phyloP scores from a whole-genome alignment of 2,797 vertebrate genomes.

The Huso huso region DNA sequence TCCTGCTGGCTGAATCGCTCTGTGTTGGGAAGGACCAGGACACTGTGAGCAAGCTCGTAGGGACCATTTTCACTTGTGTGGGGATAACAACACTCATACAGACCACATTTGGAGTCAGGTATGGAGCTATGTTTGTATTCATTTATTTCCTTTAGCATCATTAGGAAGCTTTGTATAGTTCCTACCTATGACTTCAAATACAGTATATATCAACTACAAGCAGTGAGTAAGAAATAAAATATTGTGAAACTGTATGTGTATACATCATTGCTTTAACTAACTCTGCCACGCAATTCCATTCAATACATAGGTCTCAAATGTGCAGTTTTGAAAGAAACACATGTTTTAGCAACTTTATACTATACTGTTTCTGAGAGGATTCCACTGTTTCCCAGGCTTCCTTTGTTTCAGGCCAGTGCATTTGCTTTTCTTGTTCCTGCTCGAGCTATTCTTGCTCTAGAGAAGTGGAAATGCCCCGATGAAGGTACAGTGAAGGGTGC shows the following conservation, averaged over 20 bases:
- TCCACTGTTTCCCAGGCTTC: constrained; percentile 58
- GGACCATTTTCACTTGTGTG: constrained; percentile 92
- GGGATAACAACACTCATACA: constrained; percentile 92
- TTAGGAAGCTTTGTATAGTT: background rate
- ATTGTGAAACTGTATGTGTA: too few species aligned
- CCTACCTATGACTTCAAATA: background rate
- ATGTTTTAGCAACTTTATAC: too few species aligned
- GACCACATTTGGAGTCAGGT: constrained; percentile 86
- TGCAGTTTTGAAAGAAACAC: too few species aligned
- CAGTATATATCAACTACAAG: background rate
- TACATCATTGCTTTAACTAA: too few species aligned
- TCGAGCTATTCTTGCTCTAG: constrained; percentile 80
- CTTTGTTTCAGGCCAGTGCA: constrained; percentile 89
- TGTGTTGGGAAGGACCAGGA: constrained; percentile 85
- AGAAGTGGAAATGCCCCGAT: constrained; percentile 82
- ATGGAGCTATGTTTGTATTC: constrained; percentile 23
- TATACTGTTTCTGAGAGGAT: background rate
- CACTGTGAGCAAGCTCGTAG: constrained; percentile 84
- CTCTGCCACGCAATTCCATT: too few species aligned
- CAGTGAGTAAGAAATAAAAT: background rate
- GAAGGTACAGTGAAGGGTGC: constrained; percentile 56
- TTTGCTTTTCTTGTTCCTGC: constrained; percentile 88
- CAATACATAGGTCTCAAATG: too few species aligned
- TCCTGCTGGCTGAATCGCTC: constrained; percentile 85
- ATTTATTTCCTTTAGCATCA: background rate